Base-by-base conservation (phyloP, 2,113 vertebrate genomes). In the Sarotherodon lohbergeri region DNA sequence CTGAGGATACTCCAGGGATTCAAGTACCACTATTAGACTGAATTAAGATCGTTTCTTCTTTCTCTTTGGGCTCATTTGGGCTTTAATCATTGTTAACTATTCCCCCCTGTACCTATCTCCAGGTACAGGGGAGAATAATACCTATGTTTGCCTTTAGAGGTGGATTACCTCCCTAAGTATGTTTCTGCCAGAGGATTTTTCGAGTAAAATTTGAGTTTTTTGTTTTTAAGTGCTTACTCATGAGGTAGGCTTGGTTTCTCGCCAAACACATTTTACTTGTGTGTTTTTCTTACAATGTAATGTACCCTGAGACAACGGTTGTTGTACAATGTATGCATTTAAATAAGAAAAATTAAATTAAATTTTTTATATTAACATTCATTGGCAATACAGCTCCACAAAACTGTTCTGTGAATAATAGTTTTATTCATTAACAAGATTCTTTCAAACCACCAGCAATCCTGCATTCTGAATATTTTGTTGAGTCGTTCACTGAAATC, bases 51-150 rank as follows among this genome's bases (percentile, higher is more conserved):
- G 66, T 73, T 73, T 46, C n/a, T 73, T 46, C 22, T 43, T 43
- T 43, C 3, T 43, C 0, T 71, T 71, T 24, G n/a, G 13, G 36
- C 17, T 63, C 5, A 63, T 71, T 71, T 4, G 1, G 66, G 39
- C 13, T 73, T 46, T 43, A 24, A 16, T 73, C 12, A 41, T 2
- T 2, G 36, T 68, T 22, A 66, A 66, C 36, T 41, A 14, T 41
- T 41, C 36, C 12, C n/a, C 0, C 0, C 36, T 24, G 39, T 24
- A 43, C 66, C 7, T 5, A 43, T 43, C 0, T 43, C 36, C 36
- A 71, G n/a, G 66, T 3, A 27, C 27, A 27, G 27, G 27, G 3
- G 27, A 3, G 27, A 27, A 27, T 27, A 27, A 1, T 27, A 27
- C 4, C 27, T 4, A 27, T 27, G n/a, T 43, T 12, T 43, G 66